Evolutionary conservation across 2,113 vertebrate genomes (phyloP), one percentile per base, ranked within the genome.

Genomic region (Amia ocellicauda): DNA sequence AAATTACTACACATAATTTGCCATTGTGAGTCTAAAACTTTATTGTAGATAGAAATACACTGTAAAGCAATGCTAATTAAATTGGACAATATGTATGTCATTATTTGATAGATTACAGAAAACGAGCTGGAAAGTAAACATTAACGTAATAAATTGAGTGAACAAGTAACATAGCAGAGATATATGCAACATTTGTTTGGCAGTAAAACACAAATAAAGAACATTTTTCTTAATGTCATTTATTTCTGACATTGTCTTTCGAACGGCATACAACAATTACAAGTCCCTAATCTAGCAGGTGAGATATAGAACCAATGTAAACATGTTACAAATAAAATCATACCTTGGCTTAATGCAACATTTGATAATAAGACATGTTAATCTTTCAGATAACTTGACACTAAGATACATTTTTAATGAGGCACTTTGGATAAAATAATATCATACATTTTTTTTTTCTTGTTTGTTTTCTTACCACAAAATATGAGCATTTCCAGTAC

Each of bases 21-120:
- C 31, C 31, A 10, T 41, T 13, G 31, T 58, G 14, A 19, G 29
- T 40, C 22, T 36, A 26, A 20, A 20, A 49, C 14, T 58, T 58
- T 49, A 58, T 57, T 65, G 42, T 31, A 56, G 16, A 47, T 7
- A 22, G 41, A 27, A 56, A 27, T 58, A 58, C 27, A 50, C 23
- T 22, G 11, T 58, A 36, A 36, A 9, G 27, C 41, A 55, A 47
- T n/a, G n/a, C n/a, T n/a, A n/a, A n/a, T n/a, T n/a, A n/a, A n/a
- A n/a, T n/a, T n/a, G 49, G 26, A 49, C 13, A 31, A 36, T 19
- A 36, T 17, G 53, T 26, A 17, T 31, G n/a, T 28, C 19, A 54
- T 23, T 36, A 27, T 56, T 27, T 43, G 29, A 58, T 28, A 57
- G 5, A 11, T 26, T 55, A 14, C 27, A 16, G 27, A 16, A 3